Base-by-base conservation (phyloP, 2,888 invertebrate species). In the Megamerina dolium region DNA sequence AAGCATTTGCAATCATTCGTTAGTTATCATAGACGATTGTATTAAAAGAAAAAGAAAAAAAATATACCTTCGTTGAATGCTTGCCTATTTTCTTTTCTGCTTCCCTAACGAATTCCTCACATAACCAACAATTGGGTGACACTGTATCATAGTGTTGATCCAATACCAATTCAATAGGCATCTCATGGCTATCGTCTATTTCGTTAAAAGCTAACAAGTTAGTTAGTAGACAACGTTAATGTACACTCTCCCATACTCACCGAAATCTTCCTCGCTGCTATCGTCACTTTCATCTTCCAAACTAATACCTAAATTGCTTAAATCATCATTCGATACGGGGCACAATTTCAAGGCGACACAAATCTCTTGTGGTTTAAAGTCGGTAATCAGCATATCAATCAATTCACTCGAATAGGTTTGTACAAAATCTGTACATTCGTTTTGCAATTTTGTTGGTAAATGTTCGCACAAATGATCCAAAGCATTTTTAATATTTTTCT, bases 331-430 rank as follows among this genome's bases (percentile, higher is more conserved):
- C 37, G 73, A 61, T 55, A 78, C 75, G 33, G 77, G 70, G 63
- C 91, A 92, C 10, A 89, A 72, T 59, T 85, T 82, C 44, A 91
- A 69, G 56, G 80, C 83, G 1, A 80, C 80, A 61, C 92, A 92
- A 30, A 90, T 80, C 72, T 90, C 84, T 56, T 82, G 75, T 1
- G 85, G 79, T 38, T 78, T 77, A 56, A 90, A 77, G 60, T 91
- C 83, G 13, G 84, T 82, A 3, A 87, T 68, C 12, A 92, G 63
- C 81, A 86, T 82, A 54, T 90, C 85, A 8, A 90, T 73, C 19
- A 92, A 72, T 61, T 86, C 82, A 36, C 82, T 77, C 8, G 84
- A 80, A 70, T 91, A 91, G 0, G 79, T 76, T 52, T 84, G 75
- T 1, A 92, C 84, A 55, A 92, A 87, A 58, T 82, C 80, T 0